Evolutionary conservation across 2,888 invertebrate species (phyloP).

Genomic region (Neocrepidodera transversa): DNA sequence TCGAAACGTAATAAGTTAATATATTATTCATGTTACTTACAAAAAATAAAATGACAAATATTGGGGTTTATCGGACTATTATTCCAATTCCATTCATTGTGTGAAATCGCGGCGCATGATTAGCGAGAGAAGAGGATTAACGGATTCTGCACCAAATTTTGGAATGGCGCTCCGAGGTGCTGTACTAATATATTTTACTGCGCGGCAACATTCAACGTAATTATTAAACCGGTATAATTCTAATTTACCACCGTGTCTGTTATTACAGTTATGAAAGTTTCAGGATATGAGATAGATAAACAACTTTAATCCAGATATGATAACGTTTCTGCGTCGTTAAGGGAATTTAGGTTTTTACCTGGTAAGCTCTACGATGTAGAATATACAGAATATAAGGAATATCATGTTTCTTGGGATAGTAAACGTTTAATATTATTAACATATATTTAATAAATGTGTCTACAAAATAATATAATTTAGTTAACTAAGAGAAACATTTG

Average conservation of each 20-base stretch:
- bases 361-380: background rate
- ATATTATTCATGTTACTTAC: too few relatives aligned
- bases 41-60: background rate
- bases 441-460: too few relatives aligned
- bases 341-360: slow-evolving; percentile 17
- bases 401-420: too few relatives aligned
- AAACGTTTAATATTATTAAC: too few relatives aligned
- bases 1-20: too few relatives aligned
- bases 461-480: background rate
- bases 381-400: too few relatives aligned
- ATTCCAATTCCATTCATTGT: slow-evolving; percentile 9
- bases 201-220: slow-evolving; percentile 50
- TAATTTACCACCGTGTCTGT: slow-evolving; percentile 46
- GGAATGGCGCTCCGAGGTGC: slow-evolving; percentile 49
- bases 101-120: background rate
- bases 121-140: slow-evolving; percentile 11
- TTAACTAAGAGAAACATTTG: background rate
- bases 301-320: slow-evolving; percentile 40
- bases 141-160: slow-evolving; percentile 35
- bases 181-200: slow-evolving; percentile 51
- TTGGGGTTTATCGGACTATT: background rate
- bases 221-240: slow-evolving; percentile 51
- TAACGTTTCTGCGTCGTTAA: slow-evolving; percentile 15
- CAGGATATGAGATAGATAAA: slow-evolving; percentile 45
- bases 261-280: slow-evolving; percentile 48